phyloP scores from a whole-genome alignment of 2,113 vertebrate species.

The Maccullochella peelii region DNA sequence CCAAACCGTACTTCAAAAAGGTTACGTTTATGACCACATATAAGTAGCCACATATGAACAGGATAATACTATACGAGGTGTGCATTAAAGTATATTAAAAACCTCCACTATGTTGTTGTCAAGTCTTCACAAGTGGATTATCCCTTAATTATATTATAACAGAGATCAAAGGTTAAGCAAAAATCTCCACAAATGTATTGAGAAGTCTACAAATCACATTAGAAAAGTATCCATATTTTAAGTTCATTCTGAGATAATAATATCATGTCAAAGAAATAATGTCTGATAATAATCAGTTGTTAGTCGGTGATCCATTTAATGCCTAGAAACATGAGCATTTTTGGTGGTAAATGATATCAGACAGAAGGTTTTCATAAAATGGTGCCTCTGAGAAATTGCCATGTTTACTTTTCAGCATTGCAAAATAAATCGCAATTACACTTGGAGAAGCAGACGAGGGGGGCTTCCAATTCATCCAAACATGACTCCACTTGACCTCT shows the following conservation, averaged over 20 bases:
- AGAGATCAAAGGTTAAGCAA: not conserved
- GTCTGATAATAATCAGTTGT: not conserved
- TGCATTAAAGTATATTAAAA: not conserved
- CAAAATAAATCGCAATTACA: constrained; percentile 74
- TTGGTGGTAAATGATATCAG: not conserved
- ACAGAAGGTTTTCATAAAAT: constrained; percentile 21
- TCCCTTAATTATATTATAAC: not conserved
- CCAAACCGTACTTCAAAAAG: not conserved
- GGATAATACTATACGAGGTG: no score
- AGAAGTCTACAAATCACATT: not conserved
- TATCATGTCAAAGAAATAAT: not conserved
- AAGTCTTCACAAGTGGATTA: not conserved
- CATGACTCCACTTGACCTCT: constrained; percentile 63
- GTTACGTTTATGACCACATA: not conserved
- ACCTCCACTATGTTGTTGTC: not conserved
- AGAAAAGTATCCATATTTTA: not conserved
- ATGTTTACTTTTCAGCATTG: constrained; percentile 69
- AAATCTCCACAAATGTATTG: not conserved
- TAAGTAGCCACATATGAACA: not conserved
- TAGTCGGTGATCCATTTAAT: not conserved
- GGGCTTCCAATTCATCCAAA: constrained; percentile 48
- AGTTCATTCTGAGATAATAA: not conserved
- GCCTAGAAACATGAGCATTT: not conserved
- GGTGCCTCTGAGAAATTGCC: constrained; percentile 28
- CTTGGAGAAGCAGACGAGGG: constrained; percentile 22